Base-by-base conservation (phyloP, 1,140 invertebrate species). In the Charaxes varanes region DNA sequence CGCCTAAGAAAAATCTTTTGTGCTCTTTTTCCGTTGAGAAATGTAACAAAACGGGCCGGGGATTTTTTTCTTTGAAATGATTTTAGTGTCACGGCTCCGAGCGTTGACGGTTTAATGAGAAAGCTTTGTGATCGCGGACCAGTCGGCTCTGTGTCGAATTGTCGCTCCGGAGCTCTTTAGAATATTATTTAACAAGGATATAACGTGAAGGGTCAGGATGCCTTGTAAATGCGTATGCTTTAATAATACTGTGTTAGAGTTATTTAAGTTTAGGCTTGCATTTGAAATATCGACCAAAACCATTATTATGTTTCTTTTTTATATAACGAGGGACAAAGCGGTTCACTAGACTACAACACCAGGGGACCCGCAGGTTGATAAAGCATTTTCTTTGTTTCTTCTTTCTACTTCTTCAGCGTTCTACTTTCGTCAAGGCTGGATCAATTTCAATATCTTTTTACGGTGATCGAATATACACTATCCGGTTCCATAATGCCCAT, bases 1-100 rank as follows among this genome's bases (percentile, higher is more conserved):
- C 72, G 58, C 62, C 72, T 73, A 78, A 81, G 77, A 81, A 76
- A 63, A 73, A 63, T 67, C 70, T 79, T 79, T 77, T 78, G 65
- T 73, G 65, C 63, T 68, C 66, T 80, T 78, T 78, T 72, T 64
- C 69, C 70, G 62, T 69, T 58, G 65, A 80, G 71, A 80, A 80
- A 74, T 73, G 66, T 73, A 77, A 76, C 71, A 68, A 74, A 79
- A 81, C 62, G 59, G 63, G 64, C 66, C 58, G 61, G 53, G 52
- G 47, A 49, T 60, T 68, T 81, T 80, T 77, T 76, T 74, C 45
- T 42, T 62, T 52, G 62, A 73, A 78, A 78, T 77, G 70, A 81
- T 58, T 78, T 77, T 68, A 70, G 72, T 79, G 77, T 78, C 77
- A 79, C 68, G 71, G 67, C 56, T 69, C 49, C 49, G 62, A 57